phyloP scores from a whole-genome alignment of 2,113 vertebrate genomes.

The Megaceryle torquata region DNA sequence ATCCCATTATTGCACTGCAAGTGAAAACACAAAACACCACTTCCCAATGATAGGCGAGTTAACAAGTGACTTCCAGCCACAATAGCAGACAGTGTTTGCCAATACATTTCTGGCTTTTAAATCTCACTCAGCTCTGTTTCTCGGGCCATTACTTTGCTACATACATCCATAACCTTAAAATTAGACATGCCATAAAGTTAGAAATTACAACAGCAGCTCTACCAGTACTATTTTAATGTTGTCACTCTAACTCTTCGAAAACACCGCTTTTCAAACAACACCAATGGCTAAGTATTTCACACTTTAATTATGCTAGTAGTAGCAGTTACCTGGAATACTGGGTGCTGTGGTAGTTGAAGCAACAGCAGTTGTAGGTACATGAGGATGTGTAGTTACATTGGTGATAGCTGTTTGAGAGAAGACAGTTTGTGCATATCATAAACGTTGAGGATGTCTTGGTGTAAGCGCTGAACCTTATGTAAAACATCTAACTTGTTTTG shows the following conservation, averaged over 20 bases:
- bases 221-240: neutral
- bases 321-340: slow-evolving; percentile 47
- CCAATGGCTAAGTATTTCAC: neutral
- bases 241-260: neutral
- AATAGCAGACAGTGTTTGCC: neutral
- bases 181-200: neutral
- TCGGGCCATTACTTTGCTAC: neutral
- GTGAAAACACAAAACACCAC: neutral
- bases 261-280: accelerated
- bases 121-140: neutral
- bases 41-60: neutral
- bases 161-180: neutral
- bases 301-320: neutral
- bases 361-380: neutral
- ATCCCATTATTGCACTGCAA: neutral
- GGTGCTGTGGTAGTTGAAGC: neutral
- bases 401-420: slow-evolving; percentile 50
- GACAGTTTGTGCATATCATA: neutral
- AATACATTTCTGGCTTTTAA: neutral
- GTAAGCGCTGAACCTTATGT: neutral
- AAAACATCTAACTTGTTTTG: neutral
- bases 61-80: neutral
- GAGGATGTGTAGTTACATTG: slow-evolving; percentile 2
- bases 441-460: too few relatives aligned
- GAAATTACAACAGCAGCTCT: neutral